These are phyloP conservation scores for Halocynthia aurantium DNA, from an alignment of 23 tunicate species.

Conservation along the genomic window DNA sequence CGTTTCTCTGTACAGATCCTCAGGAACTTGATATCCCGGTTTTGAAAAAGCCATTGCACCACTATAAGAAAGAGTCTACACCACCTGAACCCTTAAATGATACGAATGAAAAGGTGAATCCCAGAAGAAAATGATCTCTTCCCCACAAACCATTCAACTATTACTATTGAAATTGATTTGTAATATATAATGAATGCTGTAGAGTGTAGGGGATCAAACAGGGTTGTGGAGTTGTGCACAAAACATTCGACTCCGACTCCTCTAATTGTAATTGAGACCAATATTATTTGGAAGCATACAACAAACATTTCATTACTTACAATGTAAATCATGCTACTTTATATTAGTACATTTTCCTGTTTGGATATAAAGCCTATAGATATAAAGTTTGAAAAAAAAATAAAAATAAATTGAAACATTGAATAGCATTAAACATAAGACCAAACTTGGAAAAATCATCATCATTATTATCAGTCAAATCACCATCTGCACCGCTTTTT, in stretches of 20 bases:
- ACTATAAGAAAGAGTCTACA: slow-evolving; percentile 33
- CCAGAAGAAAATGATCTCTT: background rate
- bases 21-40: slow-evolving; percentile 31
- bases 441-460: background rate
- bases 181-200: background rate
- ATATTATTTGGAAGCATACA: too few relatives aligned
- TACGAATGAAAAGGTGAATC: slow-evolving; percentile 46
- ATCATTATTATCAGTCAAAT: background rate
- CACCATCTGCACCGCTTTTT: too few relatives aligned
- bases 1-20: slow-evolving; percentile 43
- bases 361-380: too few relatives aligned
- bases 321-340: too few relatives aligned
- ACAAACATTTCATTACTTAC: too few relatives aligned
- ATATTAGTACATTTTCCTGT: too few relatives aligned
- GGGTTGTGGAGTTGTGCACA: background rate
- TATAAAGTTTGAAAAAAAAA: too few relatives aligned
- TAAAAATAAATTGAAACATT: too few relatives aligned
- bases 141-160: too few relatives aligned
- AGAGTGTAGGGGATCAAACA: background rate
- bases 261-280: too few relatives aligned
- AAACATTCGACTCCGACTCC: too few relatives aligned
- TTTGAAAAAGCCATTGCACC: slow-evolving; percentile 62
- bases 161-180: background rate
- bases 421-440: too few relatives aligned
- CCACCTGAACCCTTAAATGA: slow-evolving; percentile 32